Evolutionary conservation across 2,888 invertebrate genomes (phyloP).

Genomic region (Leucania comma): DNA sequence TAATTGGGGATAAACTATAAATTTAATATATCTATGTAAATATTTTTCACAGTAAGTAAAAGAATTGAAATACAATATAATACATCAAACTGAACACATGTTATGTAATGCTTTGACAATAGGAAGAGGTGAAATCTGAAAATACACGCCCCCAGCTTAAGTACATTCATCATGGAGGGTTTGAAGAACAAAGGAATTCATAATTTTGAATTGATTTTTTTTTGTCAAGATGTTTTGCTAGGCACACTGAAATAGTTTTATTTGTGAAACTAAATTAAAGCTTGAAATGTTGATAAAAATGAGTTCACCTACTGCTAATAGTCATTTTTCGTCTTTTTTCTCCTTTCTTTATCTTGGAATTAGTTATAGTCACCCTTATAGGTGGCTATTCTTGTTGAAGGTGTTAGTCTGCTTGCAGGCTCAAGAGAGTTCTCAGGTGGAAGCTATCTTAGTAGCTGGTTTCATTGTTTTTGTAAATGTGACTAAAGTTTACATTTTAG

Average conservation of each 20-base stretch:
- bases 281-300: neutral
- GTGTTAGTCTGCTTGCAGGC: no score
- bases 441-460: no score
- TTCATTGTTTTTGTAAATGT: no score
- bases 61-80: neutral
- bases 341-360: no score
- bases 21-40: neutral
- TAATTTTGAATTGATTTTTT: neutral
- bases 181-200: neutral
- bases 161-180: neutral
- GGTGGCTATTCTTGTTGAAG: no score
- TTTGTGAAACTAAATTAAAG: neutral
- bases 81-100: neutral
- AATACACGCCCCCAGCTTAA: neutral
- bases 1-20: neutral
- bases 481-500: neutral
- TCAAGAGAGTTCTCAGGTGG: no score
- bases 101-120: constrained; percentile 13
- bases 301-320: neutral
- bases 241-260: no score
- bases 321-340: no score
- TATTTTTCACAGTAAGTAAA: neutral
- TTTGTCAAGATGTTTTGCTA: neutral
- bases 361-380: no score
- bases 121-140: neutral